Percentiles rank a stretch among this genome's conserved stretches.
Conservation (phyloP, 1,140 invertebrate genomes). For the honey bee (Apis mellifera) region Amel_HAv3.1 CM009936.2:13006501-13007000, state of each 20-base stretch:
- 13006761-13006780: background rate
- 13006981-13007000: background rate
- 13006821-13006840: constrained; percentile 5
- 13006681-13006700: background rate
- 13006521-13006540: too few species aligned
- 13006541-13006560: background rate
- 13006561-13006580: background rate
- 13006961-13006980: constrained; percentile 9
- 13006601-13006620: too few species aligned
- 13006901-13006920: background rate
- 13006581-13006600: too few species aligned
- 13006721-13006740: too few species aligned
- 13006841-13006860: background rate
- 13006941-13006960: background rate
- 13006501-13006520: background rate
- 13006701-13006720: too few species aligned
- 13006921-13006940: accelerated
- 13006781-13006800: background rate
- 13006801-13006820: too few species aligned
- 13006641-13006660: too few species aligned
- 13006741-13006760: too few species aligned
- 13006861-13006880: background rate
- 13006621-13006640: too few species aligned
- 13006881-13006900: background rate
- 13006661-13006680: background rate